Base-by-base conservation (phyloP, 2,888 invertebrate genomes). In the Zaprionus bogoriensis region DNA sequence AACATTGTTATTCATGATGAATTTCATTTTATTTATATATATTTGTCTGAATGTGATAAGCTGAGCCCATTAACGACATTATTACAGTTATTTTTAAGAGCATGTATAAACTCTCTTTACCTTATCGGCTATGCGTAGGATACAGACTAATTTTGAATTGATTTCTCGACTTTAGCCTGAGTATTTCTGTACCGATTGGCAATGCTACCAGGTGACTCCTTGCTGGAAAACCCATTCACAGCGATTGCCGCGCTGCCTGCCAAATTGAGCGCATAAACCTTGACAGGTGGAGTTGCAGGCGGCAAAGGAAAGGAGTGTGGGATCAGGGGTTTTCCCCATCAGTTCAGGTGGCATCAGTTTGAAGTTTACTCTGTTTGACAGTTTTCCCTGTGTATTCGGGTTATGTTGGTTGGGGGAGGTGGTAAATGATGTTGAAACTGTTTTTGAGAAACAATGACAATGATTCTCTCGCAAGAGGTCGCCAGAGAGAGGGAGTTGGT, bases 291-390 rank as follows among this genome's bases (percentile, higher is more conserved):
- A 51, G 30, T 51, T 50, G 61, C 54, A 52, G 52, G n/a, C 4
- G 20, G 23, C 6, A 14, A 32, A 22, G 20, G 6, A 10, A 9
- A 3, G 25, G 5, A n/a, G 19, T 12, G 38, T n/a, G 12, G 25
- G 39, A 19, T 27, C 17, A 22, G 41, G 10, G 22, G 48, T 19
- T 32, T 14, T 1, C 20, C 1, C 4, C 46, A 12, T 4, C 42
- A 57, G 41, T 30, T 77, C 81, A 80, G 87, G 78, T 86, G 84
- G 58, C 87, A 86, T 86, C 84, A 84, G 84, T 83, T 83, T 80
- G 87, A 86, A 86, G 81, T 86, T 80, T 80, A 80, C 77, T 78
- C 81, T 58, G 67, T 78, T 77, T 84, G 87, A 86, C 80, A 80
- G 84, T 63, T 69, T 69, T 68, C 38, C 50, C 60, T 65, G n/a